Conservation (phyloP, 2,888 invertebrate genomes). For the Chrysopilus asiliformis region DNA sequence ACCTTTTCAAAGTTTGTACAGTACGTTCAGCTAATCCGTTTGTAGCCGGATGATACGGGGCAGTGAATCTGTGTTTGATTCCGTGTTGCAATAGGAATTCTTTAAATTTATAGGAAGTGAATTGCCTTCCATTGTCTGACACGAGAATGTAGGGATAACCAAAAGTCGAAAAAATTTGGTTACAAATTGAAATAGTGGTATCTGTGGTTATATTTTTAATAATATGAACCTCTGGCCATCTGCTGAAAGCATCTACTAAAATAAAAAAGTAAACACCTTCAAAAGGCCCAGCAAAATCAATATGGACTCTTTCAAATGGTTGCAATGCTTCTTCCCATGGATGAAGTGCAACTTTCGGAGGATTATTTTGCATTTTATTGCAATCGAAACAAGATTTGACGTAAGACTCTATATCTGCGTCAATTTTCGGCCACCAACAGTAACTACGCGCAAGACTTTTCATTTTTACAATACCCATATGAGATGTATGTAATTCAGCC, state of each 20-base stretch:
- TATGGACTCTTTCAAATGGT: no score
- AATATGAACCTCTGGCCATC: conserved; percentile 14
- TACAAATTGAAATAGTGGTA: conserved; percentile 8
- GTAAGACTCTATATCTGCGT: conserved; percentile 16
- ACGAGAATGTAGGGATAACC: conserved; percentile 11
- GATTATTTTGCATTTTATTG: conserved; percentile 12
- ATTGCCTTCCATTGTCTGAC: conserved; percentile 12
- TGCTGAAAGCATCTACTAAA: conserved; percentile 16
- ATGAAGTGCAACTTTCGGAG: no score
- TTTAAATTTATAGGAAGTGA: conserved; percentile 8
- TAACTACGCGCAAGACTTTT: conserved; percentile 15
- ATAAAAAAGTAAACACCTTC: conserved; percentile 3
- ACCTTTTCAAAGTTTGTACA: conserved; percentile 15
- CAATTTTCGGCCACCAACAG: conserved; percentile 18
- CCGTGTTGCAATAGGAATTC: conserved; percentile 8
- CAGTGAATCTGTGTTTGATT: conserved; percentile 9
- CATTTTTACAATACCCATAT: conserved; percentile 14
- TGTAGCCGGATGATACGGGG: conserved; percentile 8
- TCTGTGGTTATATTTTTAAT: conserved; percentile 1
- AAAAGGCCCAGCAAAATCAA: no score
- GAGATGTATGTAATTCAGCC: conserved; percentile 12
- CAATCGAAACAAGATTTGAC: conserved; percentile 13
- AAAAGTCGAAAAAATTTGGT: conserved; percentile 11
- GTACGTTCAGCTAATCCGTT: conserved; percentile 16
- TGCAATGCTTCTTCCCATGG: no score